Evolutionary conservation across 2,797 vertebrate genomes (phyloP).

Genomic region (Emys orbicularis): DNA sequence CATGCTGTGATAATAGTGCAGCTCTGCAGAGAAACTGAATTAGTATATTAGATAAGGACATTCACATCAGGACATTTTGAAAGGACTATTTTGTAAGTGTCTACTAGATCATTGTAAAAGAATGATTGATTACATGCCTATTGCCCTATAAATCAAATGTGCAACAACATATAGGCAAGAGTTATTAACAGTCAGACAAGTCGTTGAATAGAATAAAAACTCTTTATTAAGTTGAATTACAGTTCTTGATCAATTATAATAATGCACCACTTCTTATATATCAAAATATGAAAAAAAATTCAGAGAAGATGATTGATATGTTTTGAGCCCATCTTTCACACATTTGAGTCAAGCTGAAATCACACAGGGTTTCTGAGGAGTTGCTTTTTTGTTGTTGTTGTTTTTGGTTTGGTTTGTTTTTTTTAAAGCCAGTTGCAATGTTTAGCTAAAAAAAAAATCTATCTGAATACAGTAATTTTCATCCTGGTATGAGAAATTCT

Average conservation of each 20-base stretch:
- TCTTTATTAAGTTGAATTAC: neutral
- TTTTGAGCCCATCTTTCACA: neutral
- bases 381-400: too few species aligned
- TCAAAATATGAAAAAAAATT: neutral
- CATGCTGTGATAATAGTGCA: neutral
- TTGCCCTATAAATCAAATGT: neutral
- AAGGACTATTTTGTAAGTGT: neutral
- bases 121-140: neutral
- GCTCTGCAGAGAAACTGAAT: neutral
- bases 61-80: neutral
- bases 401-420: neutral
- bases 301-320: neutral
- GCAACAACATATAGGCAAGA: neutral
- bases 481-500: neutral
- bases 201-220: neutral
- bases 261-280: neutral
- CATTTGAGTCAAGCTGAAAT: neutral
- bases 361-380: too few species aligned
- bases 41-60: neutral
- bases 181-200: neutral
- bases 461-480: neutral
- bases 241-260: neutral
- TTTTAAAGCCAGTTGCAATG: neutral
- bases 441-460: slow-evolving; percentile 9
- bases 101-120: neutral